Evolutionary conservation across 2,797 vertebrate genomes (phyloP).

Genomic region (Uromys caudimaculatus): DNA sequence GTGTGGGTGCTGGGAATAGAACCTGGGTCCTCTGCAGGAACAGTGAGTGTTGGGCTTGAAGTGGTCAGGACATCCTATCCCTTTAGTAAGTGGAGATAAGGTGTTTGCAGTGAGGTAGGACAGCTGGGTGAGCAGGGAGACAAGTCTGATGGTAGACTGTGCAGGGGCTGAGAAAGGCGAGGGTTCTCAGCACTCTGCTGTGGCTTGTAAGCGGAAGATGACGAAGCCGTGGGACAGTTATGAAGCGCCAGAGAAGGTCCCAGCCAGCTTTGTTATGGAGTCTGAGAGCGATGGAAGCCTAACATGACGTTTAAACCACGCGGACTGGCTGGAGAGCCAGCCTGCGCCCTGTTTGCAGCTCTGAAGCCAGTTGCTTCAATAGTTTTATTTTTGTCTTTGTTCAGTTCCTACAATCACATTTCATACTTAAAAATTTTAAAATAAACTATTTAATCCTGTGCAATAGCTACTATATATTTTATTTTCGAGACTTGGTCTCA

Average conservation of each 20-base stretch:
- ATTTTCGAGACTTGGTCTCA: not conserved
- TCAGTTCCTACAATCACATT: not conserved
- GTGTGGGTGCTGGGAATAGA: not conserved
- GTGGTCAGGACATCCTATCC: not conserved
- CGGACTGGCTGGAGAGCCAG: not conserved
- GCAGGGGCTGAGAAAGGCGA: not conserved
- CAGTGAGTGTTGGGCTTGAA: not conserved
- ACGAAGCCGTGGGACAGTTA: not conserved
- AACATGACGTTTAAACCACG: not conserved
- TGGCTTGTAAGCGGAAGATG: not conserved
- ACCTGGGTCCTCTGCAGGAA: not conserved
- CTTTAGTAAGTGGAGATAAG: constrained; percentile 16
- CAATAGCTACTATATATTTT: not conserved
- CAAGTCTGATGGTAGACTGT: not conserved
- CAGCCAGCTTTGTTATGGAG: not conserved
- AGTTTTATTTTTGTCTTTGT: not conserved
- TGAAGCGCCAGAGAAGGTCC: not conserved
- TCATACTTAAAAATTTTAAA: not conserved
- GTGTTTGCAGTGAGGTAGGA: constrained; percentile 17
- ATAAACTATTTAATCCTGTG: not conserved
- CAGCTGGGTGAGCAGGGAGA: not conserved
- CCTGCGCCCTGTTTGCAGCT: not conserved
- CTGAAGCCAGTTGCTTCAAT: not conserved
- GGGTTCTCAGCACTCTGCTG: not conserved
- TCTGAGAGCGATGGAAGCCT: not conserved